Evolutionary conservation across 1,140 invertebrate species (phyloP), one percentile per base, ranked within the genome.

Genomic region (Atta cephalotes): DNA sequence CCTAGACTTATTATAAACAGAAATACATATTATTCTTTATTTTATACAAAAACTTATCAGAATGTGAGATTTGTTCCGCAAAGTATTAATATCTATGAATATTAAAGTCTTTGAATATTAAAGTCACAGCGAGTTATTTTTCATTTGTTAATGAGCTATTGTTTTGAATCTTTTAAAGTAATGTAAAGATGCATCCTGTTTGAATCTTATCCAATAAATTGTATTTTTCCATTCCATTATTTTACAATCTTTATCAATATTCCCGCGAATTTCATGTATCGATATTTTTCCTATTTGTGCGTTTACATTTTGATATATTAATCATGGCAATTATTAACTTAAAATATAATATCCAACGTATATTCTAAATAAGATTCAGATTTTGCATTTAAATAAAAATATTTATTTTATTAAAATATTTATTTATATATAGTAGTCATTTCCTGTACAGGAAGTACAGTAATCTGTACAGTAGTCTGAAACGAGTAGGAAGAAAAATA

Each of bases 61-160:
- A 79, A 53, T 21, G 5, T 4, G 14, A 60, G 7, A 14, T 53
- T 6, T 51, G 9, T n/a, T 68, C 49, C 2, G 2, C 21, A 7
- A 6, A 68, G 53, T 66, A 16, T 9, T 53, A 53, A 70, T 31
- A 2, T n/a, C 1, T 45, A 39, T 31, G 28, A 76, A 78, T 45
- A 77, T 39, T 62, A 28, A 65, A n/a, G 2, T 51, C 39, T 28
- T 31, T 31, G 28, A 76, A 78, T 45, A 77, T 39, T 62, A 28
- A 65, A n/a, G 2, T 51, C 39, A 10, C 7, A 63, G 16, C 0
- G 9, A 25, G 14, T 51, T 65, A 25, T 78, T 65, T 31, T n/a
- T 3, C 4, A 35, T 2, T 35, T 53, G 28, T 0, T 21, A 35
- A n/a, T 65, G 3, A 14, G 35, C 12, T 16, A 51, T 35, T 35